A percentile compares a stretch with the other conserved stretches of the same genome.
phyloP scores from a whole-genome alignment of 2,113 vertebrate genomes.

The Lipophrys pholis region DNA sequence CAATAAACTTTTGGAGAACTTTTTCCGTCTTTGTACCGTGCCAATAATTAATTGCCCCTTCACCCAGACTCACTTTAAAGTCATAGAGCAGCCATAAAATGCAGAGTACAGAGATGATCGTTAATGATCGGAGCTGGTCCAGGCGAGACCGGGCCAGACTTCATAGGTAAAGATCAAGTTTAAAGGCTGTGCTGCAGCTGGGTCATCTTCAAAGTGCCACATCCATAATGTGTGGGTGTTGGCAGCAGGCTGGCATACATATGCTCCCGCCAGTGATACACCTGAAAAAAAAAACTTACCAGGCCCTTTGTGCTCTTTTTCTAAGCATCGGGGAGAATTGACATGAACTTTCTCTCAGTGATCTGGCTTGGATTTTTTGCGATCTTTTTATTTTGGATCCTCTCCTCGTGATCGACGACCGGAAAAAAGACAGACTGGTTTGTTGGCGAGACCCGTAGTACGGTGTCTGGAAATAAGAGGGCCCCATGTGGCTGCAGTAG shows the following conservation, averaged over 20 bases:
- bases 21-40: background rate
- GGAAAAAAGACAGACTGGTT: background rate
- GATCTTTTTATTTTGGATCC: conserved; percentile 3
- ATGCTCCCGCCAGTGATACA: conserved; percentile 58
- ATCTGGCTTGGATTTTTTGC: conserved; percentile 35
- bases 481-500: conserved; percentile 66
- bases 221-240: conserved; percentile 41
- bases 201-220: conserved; percentile 72
- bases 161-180: conserved; percentile 66
- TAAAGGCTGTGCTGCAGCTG: conserved; percentile 77
- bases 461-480: conserved; percentile 53
- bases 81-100: conserved; percentile 65
- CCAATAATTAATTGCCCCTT: conserved; percentile 33
- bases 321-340: conserved; percentile 56
- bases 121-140: conserved; percentile 73
- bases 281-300: conserved; percentile 75
- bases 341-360: conserved; percentile 24
- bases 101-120: conserved; percentile 51
- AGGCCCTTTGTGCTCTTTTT: conserved; percentile 47
- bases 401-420: conserved; percentile 19
- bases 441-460: conserved; percentile 23
- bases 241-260: conserved; percentile 43
- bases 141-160: conserved; percentile 46
- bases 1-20: background rate
- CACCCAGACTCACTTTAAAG: conserved; percentile 69